Percentiles rank a stretch among this genome's conserved stretches.
Evolutionary conservation across 2,888 invertebrate species (phyloP).

Genomic region (Ceraclea dissimilis): DNA sequence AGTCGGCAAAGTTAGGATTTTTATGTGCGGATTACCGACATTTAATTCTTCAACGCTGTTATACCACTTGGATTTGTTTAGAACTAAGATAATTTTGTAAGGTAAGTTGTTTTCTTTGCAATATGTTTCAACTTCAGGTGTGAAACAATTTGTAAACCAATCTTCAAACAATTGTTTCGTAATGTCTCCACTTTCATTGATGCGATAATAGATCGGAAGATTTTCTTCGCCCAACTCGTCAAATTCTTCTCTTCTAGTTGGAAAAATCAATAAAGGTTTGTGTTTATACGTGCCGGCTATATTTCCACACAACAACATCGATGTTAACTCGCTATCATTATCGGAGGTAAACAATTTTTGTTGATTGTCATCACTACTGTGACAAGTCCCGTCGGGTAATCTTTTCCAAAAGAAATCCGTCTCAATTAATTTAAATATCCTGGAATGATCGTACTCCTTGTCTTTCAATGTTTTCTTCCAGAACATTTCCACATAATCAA

Average conservation of each 20-base stretch:
- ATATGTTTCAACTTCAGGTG: neutral
- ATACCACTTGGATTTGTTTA: neutral
- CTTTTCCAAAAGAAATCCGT: neutral
- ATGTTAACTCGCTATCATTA: neutral
- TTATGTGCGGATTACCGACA: neutral
- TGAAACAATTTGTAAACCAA: neutral
- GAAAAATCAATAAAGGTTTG: neutral
- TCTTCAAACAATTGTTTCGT: neutral
- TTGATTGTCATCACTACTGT: neutral
- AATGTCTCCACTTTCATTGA: neutral
- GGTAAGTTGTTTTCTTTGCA: neutral
- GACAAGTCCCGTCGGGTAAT: neutral
- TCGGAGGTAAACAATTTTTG: neutral
- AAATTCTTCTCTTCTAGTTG: neutral
- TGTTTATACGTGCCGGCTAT: neutral
- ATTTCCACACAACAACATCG: neutral
- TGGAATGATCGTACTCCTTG: neutral
- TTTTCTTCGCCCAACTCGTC: neutral
- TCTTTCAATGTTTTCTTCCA: neutral
- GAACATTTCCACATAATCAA: neutral
- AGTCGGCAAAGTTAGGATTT: neutral
- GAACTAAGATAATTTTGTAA: neutral
- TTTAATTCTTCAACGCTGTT: neutral
- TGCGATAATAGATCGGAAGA: neutral
- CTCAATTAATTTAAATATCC: neutral